Conservation (phyloP, 2,113 vertebrate species). For the Myotis brandtii region DNA sequence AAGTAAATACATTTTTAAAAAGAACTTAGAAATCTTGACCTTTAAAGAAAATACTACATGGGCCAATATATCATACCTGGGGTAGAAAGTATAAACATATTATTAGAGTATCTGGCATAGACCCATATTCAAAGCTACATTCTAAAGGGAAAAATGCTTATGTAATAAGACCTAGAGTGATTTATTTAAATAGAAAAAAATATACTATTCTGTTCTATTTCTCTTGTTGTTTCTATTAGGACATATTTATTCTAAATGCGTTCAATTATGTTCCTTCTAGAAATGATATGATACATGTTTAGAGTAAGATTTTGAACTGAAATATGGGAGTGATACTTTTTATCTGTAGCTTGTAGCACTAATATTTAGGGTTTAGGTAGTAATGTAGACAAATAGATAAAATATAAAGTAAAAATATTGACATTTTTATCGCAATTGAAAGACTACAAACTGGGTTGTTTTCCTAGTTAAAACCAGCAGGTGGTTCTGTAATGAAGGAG, state of each 20-base stretch:
- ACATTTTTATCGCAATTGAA: constrained; percentile 60
- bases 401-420: constrained; percentile 64
- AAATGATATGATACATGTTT: constrained; percentile 44
- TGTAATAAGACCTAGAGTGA: not conserved
- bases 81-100: not conserved
- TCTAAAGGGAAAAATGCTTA: constrained; percentile 37
- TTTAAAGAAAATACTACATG: not conserved
- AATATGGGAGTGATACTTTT: constrained; percentile 56
- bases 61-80: not conserved
- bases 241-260: constrained; percentile 45
- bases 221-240: constrained; percentile 25
- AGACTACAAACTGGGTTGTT: constrained; percentile 53
- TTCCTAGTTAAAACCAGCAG: constrained; percentile 65
- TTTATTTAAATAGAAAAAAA: constrained; percentile 48
- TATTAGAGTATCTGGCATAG: not conserved
- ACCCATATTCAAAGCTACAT: not conserved
- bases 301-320: constrained; percentile 53
- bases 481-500: constrained; percentile 53
- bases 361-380: constrained; percentile 55
- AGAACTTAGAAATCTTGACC: not conserved
- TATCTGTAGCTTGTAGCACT: constrained; percentile 51
- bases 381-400: constrained; percentile 67
- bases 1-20: not conserved
- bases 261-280: constrained; percentile 58
- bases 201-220: not conserved